Evolutionary conservation across 2,113 vertebrate species (phyloP), one percentile per base, ranked within the genome.

Genomic region (Chroicocephalus ridibundus): DNA sequence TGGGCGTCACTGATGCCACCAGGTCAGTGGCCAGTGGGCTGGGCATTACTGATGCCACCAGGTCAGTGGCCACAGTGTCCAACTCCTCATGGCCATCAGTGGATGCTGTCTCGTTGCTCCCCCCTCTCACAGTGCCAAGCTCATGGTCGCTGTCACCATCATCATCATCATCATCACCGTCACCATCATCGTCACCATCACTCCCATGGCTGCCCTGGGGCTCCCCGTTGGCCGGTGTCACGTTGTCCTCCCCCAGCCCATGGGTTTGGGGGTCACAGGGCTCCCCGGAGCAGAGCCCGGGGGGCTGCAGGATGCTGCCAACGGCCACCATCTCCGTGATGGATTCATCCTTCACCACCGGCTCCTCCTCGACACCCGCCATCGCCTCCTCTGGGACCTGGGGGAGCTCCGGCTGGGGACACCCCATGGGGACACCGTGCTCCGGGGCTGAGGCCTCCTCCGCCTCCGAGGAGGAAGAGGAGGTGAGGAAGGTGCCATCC

Each of bases 261-360:
- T 71, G 4, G 4, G 2, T 10, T 5, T 46, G 82, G 36, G 69
- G 20, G 19, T 83, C 91, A 52, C 36, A 10, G 29, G 81, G 38
- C n/a, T 88, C 66, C 17, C 77, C 3, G 0, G 91, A 32, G 10
- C 90, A 83, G 72, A 57, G 77, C 3, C 2, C 0, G 0, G 22
- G 34, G 8, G 65, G 11, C 17, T 2, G 26, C 9, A 22, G 86
- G 22, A 15, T 7, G 0, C 17, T 11, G 52, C 9, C 0, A 0
- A 13, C 21, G 5, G 0, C 66, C 0, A 0, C 40, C 10, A 1
- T 44, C 54, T 80, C 84, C 0, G 3, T 3, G 20, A 60, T n/a
- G 1, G 58, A 69, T 19, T n/a, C 44, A 2, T 15, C 70, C 14
- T 44, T 47, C 9, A 2, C 8, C 8, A 0, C 47, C 0, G 4